A percentile compares a stretch with the other conserved stretches of the same genome.
These are phyloP conservation scores for Clarias macrocephalus DNA, from an alignment of 2,113 vertebrate species.

Conservation along the genomic window DNA sequence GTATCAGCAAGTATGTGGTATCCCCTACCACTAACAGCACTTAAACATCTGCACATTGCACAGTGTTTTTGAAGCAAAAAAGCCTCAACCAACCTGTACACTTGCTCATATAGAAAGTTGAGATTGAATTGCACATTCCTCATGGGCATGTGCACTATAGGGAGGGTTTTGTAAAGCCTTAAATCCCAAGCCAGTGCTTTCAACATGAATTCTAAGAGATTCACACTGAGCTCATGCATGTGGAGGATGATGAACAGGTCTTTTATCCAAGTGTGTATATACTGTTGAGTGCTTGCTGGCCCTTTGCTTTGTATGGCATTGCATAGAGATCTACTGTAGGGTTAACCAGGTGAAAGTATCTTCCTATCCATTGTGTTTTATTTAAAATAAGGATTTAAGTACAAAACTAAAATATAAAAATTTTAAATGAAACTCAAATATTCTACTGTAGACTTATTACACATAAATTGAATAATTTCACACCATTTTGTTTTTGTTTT, in stretches of 20 bases:
- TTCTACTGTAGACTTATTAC: no score
- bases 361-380: neutral
- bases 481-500: no score
- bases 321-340: neutral
- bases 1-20: neutral
- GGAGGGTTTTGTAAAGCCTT: constrained; percentile 45
- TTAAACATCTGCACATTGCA: neutral
- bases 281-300: neutral
- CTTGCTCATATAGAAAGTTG: constrained; percentile 9
- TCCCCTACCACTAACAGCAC: neutral
- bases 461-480: no score
- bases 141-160: constrained; percentile 44
- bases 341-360: neutral
- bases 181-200: constrained; percentile 47
- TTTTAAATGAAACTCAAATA: no score
- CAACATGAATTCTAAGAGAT: neutral
- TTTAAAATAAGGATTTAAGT: no score
- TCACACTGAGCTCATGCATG: no score
- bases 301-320: neutral
- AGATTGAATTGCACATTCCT: constrained; percentile 41
- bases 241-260: no score
- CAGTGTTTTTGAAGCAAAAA: neutral
- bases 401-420: no score
- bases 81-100: neutral
- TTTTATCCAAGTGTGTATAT: neutral